Base-by-base conservation (phyloP, 1,140 invertebrate species). In the Polypedilum pembai region DNA sequence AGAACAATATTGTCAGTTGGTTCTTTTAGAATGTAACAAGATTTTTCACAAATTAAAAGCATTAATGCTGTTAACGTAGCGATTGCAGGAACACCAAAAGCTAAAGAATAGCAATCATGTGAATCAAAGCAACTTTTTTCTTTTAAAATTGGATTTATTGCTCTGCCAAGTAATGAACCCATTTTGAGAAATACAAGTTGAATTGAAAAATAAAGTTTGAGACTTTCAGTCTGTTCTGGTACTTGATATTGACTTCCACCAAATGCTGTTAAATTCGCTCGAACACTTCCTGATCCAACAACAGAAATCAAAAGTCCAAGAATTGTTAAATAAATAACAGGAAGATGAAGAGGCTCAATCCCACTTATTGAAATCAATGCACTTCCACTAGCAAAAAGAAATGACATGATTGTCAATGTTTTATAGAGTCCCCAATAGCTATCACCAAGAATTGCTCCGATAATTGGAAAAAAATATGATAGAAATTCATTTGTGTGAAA, bases 61-160 rank as follows among this genome's bases (percentile, higher is more conserved):
- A 83, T 85, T 87, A 79, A 75, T 15, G 85, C 83, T 73, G 85
- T 77, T 24, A 85, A 76, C 85, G 88, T 85, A 1, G 88, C 78
- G 20, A 83, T 75, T 10, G 88, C 87, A 17, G 89, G 88, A 73
- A 90, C 81, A 65, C 87, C 87, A 82, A 90, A 91, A 0, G 87
- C 88, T 24, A 90, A 77, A 10, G 87, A 81, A 79, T 89, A 90
- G 78, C 89, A 90, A 40, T 80, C 82, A 56, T 86, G 84, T 33
- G 83, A 79, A 8, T 82, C 85, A 77, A 88, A 85, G 79, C 88
- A 90, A 8, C 83, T 78, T 0, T 87, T 81, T 78, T 87, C 84
- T 76, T 83, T 80, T 17, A 90, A 80, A 73, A 89, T 80, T 12
- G 89, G 89, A 10, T 87, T 88, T 0, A 89, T 41, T 40, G 88